Evolutionary conservation across 1,140 invertebrate species (phyloP), one percentile per base, ranked within the genome.

Genomic region (Euschistus heros): DNA sequence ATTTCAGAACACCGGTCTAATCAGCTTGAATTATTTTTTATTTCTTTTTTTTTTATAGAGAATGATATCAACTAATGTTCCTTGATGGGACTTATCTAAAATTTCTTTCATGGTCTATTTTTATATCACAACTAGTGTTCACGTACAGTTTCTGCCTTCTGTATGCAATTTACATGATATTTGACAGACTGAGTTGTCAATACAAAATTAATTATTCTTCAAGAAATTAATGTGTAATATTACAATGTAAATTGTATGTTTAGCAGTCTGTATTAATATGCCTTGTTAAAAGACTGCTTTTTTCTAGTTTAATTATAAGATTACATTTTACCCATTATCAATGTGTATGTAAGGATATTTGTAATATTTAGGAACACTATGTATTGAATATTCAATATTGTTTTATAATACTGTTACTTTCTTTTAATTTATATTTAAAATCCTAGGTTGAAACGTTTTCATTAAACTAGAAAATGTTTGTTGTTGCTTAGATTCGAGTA

Each of bases 211-310:
- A 50, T 20, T 50, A 18, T 47, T 47, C 46, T 4, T 47, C 15
- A 20, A 50, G 10, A 10, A 18, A 22, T 50, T 50, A 50, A 18
- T 50, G 5, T 50, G 22, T 50, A 50, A 50, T 18, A 50, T 4
- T 50, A 50, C 5, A 6, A 18, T 50, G 47, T 20, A 18, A 50
- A 50, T 50, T 50, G 22, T 50, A 50, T 14, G 7, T 22, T 22
- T 50, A 50, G 47, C 47, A 50, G 47, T 50, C 47, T 50, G 47
- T 20, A 50, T 50, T 20, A 50, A 50, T 50, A 50, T 50, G 47
- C 47, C 47, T 50, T 50, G 47, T 50, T 50, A 50, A 50, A 50
- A 50, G 47, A 50, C 47, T 50, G 47, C 47, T 50, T 50, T 50
- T 37, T 37, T 37, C 33, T 37, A 37, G 33, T 37, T 37, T 37